Evolutionary conservation across 2,113 vertebrate species (phyloP), one percentile per base, ranked within the genome.

Genomic region (Heteronetta atricapilla): DNA sequence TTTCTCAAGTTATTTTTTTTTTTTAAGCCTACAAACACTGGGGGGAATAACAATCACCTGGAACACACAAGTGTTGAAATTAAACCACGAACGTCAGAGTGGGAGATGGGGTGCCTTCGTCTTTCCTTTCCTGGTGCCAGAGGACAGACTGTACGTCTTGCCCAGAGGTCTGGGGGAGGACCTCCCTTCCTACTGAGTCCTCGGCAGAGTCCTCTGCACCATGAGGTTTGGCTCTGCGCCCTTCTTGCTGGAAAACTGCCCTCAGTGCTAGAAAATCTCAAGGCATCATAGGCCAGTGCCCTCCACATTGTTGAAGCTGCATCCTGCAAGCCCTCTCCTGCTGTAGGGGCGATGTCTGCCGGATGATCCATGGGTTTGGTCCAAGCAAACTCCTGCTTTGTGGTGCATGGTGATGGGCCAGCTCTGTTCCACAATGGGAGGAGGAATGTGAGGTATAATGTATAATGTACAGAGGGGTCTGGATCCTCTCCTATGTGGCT

Each of bases 401-500:
- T 26, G 9, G 22, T 64, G 29, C 8, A 6, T 4, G 25, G 22
- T 53, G 21, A 64, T 6, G 0, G 0, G 9, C 29, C n/a, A 59
- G 20, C 6, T 8, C 2, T 11, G 19, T 15, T 76, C 63, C 26
- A 12, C 3, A 8, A 31, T 8, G 17, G 11, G 31, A 75, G 42
- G n/a, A 84, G 5, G 18, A 53, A 38, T 55, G 29, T 0, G 3
- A 56, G 66, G 10, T 69, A 19, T 31, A 13, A 53, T 8, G 21
- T 19, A 29, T 23, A 10, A 36, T 8, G 10, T 38, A 55, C 38
- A 20, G 25, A 26, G 10, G 19, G 16, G 3, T 33, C 25, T 29
- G 33, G 31, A 42, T 13, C 11, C 22, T 74, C 11, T 74, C n/a
- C 62, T n/a, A 1, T 0, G 0, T 1, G 2, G 11, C 34, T 59